Percentiles rank a stretch among this genome's conserved stretches.
These are phyloP conservation scores for Drosophila subpulchrella DNA, from an alignment of 1,140 invertebrate species.

Conservation along the genomic window DNA sequence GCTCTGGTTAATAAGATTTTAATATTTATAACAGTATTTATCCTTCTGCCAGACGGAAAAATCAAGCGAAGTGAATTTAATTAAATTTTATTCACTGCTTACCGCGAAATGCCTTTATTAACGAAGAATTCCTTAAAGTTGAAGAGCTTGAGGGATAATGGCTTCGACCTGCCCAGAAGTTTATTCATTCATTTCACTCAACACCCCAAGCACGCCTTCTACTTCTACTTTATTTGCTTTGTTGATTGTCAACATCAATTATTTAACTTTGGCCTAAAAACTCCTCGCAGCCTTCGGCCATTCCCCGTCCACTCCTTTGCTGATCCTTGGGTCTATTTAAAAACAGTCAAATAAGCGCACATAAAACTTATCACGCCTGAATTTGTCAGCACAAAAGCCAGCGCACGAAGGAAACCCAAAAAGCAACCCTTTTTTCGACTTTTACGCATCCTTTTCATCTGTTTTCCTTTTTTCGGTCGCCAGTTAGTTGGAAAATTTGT, in stretches of 20 bases:
- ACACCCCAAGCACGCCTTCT: constrained; percentile 34
- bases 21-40: constrained; percentile 63
- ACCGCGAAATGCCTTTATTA: constrained; percentile 61
- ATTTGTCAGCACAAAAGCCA: constrained; percentile 83
- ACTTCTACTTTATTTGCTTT: constrained; percentile 78
- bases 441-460: constrained; percentile 54
- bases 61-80: constrained; percentile 66
- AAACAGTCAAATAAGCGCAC: constrained; percentile 82
- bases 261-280: constrained; percentile 80
- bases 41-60: background rate
- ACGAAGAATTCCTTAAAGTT: constrained; percentile 12
- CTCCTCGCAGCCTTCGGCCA: constrained; percentile 24
- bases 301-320: background rate
- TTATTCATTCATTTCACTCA: constrained; percentile 59
- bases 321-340: constrained; percentile 71
- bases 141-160: constrained; percentile 35
- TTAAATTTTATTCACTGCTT: constrained; percentile 62
- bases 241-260: constrained; percentile 84
- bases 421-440: constrained; percentile 62
- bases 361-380: constrained; percentile 83
- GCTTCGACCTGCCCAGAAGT: constrained; percentile 40
- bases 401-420: constrained; percentile 28
- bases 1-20: constrained; percentile 64
- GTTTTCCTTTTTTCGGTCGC: constrained; percentile 20
- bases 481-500: constrained; percentile 69